Evolutionary conservation across 2,888 invertebrate species (phyloP).

Genomic region (Pseudococcus longispinus): DNA sequence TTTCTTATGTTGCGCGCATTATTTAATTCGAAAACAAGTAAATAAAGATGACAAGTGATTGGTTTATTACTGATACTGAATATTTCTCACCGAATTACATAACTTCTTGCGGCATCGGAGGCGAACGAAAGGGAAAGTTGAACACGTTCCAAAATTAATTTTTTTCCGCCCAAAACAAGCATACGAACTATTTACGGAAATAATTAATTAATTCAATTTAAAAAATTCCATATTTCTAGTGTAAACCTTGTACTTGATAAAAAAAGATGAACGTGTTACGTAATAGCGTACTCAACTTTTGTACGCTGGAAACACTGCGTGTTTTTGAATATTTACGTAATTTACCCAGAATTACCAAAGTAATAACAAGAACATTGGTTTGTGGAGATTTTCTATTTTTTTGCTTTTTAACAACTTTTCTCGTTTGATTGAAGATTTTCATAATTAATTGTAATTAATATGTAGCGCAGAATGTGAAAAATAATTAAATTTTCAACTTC

Average conservation of each 20-base stretch:
- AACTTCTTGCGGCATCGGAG: constrained; percentile 1
- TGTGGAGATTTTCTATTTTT: not conserved
- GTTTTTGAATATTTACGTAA: not conserved
- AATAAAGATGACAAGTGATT: constrained; percentile 39
- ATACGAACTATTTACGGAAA: not conserved
- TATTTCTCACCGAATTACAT: not conserved
- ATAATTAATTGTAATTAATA: not conserved
- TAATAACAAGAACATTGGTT: not conserved
- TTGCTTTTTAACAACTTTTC: not conserved
- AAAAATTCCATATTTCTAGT: not conserved
- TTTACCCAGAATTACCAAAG: not conserved
- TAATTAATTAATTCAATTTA: not conserved
- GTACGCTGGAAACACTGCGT: not conserved
- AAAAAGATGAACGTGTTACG: not conserved
- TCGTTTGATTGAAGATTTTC: not conserved
- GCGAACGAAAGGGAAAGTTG: not conserved
- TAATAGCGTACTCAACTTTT: not conserved
- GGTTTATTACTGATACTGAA: constrained; percentile 29
- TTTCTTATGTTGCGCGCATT: not conserved
- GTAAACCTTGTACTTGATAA: not conserved
- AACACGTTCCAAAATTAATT: not conserved
- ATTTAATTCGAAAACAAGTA: constrained; percentile 27
- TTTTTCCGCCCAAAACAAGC: not conserved
- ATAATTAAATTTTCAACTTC: not conserved
- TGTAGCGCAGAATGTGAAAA: not conserved